Base-by-base conservation (phyloP, 2,888 invertebrate genomes). In the Oxycera nigricornis region DNA sequence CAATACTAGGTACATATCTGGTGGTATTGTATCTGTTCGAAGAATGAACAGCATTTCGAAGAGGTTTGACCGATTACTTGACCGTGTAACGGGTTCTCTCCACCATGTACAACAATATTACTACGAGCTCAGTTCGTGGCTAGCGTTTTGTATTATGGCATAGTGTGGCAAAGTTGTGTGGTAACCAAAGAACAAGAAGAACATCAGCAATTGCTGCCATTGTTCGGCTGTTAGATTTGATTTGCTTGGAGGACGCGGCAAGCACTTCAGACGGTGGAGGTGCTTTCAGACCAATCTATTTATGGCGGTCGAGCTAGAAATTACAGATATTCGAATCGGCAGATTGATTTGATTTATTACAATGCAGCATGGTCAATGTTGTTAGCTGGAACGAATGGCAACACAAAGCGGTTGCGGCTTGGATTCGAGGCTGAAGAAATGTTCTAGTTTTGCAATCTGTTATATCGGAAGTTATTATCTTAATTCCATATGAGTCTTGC, bases 1-100 rank as follows among this genome's bases (percentile, higher is more conserved):
- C n/a, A n/a, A n/a, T n/a, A n/a, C n/a, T n/a, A n/a, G 3, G 46
- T 3, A 46, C 17, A 2, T 46, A 17, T 14, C 17, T 11, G 14
- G 46, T 7, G 11, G 14, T 46, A 46, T 46, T 46, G 46, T 11
- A 14, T 46, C 46, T 46, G 46, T 11, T 46, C 46, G 17, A 11
- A 46, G 46, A n/a, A 14, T 46, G 46, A n/a, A 7, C 17, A 46
- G 46, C 11, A 59, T 59, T 59, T 59, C 6, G n/a, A 59, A 59
- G 59, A 59, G 30, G 59, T 59, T 30, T 59, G 59, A 59, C 59
- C 59, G 59, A 59, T 59, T 59, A 59, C 59, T 59, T 30, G 59
- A 30, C 59, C 30, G 28, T 30, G 28, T 59, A 59, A 59, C 59
- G 59, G 59, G 59, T 59, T 28, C 30, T n/a, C 28, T 59, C 6